Evolutionary conservation across 2,888 invertebrate genomes (phyloP).

Genomic region (Helicoverpa assulta): DNA sequence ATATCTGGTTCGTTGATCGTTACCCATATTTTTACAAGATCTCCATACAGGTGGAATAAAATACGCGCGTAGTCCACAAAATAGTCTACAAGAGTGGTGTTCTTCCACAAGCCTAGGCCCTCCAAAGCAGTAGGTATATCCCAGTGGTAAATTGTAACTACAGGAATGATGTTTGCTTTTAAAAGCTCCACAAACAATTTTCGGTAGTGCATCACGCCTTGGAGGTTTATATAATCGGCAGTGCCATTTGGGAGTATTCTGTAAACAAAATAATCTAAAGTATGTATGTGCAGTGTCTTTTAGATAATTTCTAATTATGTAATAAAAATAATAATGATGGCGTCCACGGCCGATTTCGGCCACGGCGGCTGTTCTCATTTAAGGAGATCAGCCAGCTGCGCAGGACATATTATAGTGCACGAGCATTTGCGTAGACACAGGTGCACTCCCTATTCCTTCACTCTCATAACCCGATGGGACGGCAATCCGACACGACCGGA

Average conservation of each 20-base stretch:
- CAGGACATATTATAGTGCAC: too few relatives aligned
- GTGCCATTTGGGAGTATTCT: slow-evolving; percentile 30
- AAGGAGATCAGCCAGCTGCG: too few relatives aligned
- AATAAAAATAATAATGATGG: too few relatives aligned
- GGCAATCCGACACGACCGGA: too few relatives aligned
- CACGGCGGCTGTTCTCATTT: too few relatives aligned
- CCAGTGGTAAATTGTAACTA: slow-evolving; percentile 37
- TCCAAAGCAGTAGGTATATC: slow-evolving; percentile 19
- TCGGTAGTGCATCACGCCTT: slow-evolving; percentile 21
- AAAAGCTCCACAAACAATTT: slow-evolving; percentile 23
- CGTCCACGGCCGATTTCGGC: too few relatives aligned
- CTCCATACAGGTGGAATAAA: neutral
- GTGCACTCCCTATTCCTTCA: too few relatives aligned
- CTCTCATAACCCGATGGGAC: too few relatives aligned
- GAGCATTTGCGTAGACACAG: too few relatives aligned
- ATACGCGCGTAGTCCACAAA: neutral
- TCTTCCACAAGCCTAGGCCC: neutral
- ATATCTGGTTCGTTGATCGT: neutral
- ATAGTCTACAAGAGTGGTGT: neutral
- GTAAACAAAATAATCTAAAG: neutral
- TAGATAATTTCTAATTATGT: too few relatives aligned
- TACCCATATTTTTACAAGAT: neutral
- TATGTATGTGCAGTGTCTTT: too few relatives aligned
- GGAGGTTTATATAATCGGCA: slow-evolving; percentile 21
- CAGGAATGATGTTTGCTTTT: slow-evolving; percentile 23